Percentiles rank a stretch among this genome's conserved stretches.
These are phyloP conservation scores for Aphaenogaster ashmeadi DNA, from an alignment of 1,140 invertebrate genomes.

Conservation along the genomic window DNA sequence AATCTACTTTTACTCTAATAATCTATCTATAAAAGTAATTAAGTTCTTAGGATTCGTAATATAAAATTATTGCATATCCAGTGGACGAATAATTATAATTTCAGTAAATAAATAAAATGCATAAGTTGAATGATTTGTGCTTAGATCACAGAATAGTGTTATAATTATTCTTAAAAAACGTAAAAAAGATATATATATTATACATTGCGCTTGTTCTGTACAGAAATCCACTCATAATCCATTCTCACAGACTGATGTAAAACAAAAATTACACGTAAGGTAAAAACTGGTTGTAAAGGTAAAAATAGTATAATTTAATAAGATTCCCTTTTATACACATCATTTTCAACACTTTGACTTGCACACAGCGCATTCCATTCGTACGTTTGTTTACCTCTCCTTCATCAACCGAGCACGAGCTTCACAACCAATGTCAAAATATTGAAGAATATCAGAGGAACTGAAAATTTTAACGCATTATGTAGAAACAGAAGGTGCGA, in stretches of 20 bases:
- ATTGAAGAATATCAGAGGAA: constrained; percentile 95
- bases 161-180: background rate
- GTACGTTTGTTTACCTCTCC: constrained; percentile 21
- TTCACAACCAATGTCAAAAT: constrained; percentile 94
- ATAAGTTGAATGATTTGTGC: background rate
- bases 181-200: background rate
- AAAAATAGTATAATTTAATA: constrained; percentile 65
- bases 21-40: background rate
- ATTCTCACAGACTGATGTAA: too few species aligned
- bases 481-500: constrained; percentile 18
- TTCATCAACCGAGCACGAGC: constrained; percentile 91
- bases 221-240: background rate
- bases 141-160: background rate
- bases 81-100: background rate
- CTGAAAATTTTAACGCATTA: constrained; percentile 89
- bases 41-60: background rate
- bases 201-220: background rate
- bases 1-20: too few species aligned
- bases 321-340: constrained; percentile 40
- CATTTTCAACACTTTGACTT: constrained; percentile 44
- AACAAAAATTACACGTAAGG: background rate
- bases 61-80: background rate
- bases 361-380: constrained; percentile 25
- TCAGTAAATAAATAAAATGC: background rate
- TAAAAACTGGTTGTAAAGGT: constrained; percentile 34